Evolutionary conservation across 2,888 invertebrate species (phyloP), one percentile per base, ranked within the genome.

Genomic region (Pseudococcus jackbeardsleyi): DNA sequence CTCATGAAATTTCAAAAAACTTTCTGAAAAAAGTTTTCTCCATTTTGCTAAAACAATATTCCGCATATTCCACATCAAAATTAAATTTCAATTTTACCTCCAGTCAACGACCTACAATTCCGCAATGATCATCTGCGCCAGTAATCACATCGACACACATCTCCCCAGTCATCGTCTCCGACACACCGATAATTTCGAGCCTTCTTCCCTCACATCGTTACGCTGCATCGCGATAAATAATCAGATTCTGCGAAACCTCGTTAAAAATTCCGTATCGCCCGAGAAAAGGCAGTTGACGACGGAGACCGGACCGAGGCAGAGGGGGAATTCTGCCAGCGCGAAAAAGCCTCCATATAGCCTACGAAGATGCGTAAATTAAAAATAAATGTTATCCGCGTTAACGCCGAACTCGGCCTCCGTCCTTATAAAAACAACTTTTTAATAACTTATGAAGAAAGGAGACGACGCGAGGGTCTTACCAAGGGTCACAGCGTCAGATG

Each of bases 381-480:
- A 72, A 72, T 72, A 72, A 72, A 72, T 72, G 68, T 72, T 72
- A 72, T 72, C 68, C 68, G 68, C 68, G 68, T 72, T 72, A 72
- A 72, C 68, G 22, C 68, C 68, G 64, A 72, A 72, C 22, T 72
- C 68, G 68, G 11, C 68, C 33, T 11, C 33, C 33, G 33, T 72
- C 68, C 68, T 72, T 72, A 72, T 72, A 72, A 72, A 72, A 72
- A 72, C 68, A 72, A 26, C 68, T 72, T 72, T 72, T 72, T 72
- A 72, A 72, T 72, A 72, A 72, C 68, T 72, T 72, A 72, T 17
- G 68, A 72, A 72, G 68, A 22, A 6, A 9, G 68, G 68, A 72
- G 68, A 12, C 33, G 68, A 26, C 68, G 26, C 22, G 7, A 72
- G 68, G 68, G 68, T 72, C 68, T 72, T 72, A 72, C 59, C 59